Evolutionary conservation across 2,888 invertebrate species (phyloP).

Genomic region (Prosapia bicincta): DNA sequence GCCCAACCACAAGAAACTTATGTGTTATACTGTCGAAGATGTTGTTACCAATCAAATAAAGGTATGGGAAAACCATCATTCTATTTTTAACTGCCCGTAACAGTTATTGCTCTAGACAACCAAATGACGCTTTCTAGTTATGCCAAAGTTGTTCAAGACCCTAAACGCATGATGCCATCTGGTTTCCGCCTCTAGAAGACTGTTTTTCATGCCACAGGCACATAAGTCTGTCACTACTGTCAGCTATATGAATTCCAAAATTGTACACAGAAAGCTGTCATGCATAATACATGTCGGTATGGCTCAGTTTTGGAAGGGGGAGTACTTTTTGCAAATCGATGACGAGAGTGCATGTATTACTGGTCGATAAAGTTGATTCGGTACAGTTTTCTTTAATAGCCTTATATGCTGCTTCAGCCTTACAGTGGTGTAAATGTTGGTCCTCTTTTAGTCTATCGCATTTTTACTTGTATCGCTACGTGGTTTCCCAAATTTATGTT

Average conservation of each 20-base stretch:
- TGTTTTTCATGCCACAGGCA: conserved; percentile 5
- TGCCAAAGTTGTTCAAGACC: neutral
- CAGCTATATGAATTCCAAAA: neutral
- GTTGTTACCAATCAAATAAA: neutral
- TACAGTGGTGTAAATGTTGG: neutral
- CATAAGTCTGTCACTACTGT: neutral
- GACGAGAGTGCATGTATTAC: conserved; percentile 8
- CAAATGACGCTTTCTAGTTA: neutral
- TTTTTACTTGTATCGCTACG: neutral
- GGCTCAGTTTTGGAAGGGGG: neutral
- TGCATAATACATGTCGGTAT: conserved; percentile 4
- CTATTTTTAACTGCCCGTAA: neutral
- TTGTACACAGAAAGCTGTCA: neutral
- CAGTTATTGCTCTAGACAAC: conserved; percentile 5
- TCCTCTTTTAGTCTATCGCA: neutral
- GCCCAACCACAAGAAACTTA: neutral
- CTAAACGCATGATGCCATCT: neutral
- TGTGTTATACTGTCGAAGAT: neutral
- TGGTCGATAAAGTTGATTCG: neutral
- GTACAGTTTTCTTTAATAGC: neutral
- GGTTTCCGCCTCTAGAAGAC: neutral
- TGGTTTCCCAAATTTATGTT: neutral
- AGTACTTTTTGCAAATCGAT: conserved; percentile 11
- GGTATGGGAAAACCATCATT: neutral
- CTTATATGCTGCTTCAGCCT: neutral